Conservation (phyloP, 1,140 invertebrate genomes). For the Pseudomyrmex dendroicus region DNA sequence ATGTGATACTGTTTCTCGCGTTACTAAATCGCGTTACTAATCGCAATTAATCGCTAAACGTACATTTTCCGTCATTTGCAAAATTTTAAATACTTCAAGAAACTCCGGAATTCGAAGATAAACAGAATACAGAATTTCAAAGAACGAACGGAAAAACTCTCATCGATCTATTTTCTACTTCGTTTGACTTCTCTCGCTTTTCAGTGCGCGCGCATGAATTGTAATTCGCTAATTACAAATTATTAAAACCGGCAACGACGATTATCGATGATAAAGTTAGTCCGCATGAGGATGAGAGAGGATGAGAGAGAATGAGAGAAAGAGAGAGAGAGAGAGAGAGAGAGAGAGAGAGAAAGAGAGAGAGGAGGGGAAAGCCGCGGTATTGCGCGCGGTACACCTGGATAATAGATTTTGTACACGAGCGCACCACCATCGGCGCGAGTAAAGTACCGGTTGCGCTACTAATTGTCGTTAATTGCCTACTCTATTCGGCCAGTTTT, state of each 20-base stretch:
- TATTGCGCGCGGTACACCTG: slow-evolving; percentile 43
- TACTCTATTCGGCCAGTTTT: slow-evolving; percentile 63
- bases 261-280: slow-evolving; percentile 75
- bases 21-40: no score
- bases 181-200: not conserved
- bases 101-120: not conserved
- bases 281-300: not conserved
- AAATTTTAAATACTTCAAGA: not conserved
- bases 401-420: slow-evolving; percentile 69
- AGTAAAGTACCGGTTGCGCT: slow-evolving; percentile 52
- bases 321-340: no score
- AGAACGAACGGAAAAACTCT: slow-evolving; percentile 11
- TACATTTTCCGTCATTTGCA: not conserved
- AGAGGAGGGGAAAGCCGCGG: not conserved
- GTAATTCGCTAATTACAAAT: slow-evolving; percentile 77
- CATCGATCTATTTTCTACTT: slow-evolving; percentile 28
- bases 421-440: slow-evolving; percentile 37
- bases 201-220: slow-evolving; percentile 2
- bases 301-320: not conserved
- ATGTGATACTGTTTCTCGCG: no score
- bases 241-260: slow-evolving; percentile 71
- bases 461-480: slow-evolving; percentile 65
- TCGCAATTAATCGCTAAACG: no score
- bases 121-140: not conserved
- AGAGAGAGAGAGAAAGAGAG: slow-evolving; percentile 2